These are phyloP conservation scores for Penelope pileata DNA, from an alignment of 2,113 vertebrate genomes.

Conservation along the genomic window DNA sequence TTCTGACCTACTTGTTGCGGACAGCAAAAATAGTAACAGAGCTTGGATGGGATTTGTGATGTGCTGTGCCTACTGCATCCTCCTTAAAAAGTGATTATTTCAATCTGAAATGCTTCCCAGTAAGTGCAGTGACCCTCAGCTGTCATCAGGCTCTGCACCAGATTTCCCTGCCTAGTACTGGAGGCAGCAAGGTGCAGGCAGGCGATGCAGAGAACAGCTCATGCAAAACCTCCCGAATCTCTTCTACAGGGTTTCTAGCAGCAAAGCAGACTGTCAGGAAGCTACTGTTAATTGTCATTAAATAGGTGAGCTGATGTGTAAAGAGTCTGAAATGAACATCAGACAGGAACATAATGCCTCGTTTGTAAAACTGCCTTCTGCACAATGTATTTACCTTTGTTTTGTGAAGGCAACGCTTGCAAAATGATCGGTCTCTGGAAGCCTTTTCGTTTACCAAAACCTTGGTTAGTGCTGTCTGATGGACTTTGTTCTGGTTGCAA, in stretches of 20 bases:
- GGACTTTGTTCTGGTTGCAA: neutral
- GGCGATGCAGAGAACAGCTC: neutral
- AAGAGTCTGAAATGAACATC: neutral
- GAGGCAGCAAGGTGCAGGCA: neutral
- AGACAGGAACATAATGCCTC: neutral
- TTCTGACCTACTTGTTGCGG: neutral
- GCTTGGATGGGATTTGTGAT: neutral
- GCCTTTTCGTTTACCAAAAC: neutral
- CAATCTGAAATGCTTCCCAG: neutral
- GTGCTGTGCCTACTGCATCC: rapidly evolving
- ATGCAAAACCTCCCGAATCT: rapidly evolving
- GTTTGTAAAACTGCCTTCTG: neutral
- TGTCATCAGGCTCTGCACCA: neutral
- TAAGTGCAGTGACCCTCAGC: neutral
- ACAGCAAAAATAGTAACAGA: neutral
- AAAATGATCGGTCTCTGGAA: neutral
- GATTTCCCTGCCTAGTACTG: rapidly evolving
- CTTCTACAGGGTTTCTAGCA: neutral
- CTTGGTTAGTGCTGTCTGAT: neutral
- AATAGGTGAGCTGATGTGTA: neutral
- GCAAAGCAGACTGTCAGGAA: neutral
- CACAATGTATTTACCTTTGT: neutral
- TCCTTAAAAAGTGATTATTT: neutral
- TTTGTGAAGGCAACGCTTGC: neutral
- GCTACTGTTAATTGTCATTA: neutral